Base-by-base conservation (phyloP, 2,888 invertebrate genomes). In the Poecilus cupreus region DNA sequence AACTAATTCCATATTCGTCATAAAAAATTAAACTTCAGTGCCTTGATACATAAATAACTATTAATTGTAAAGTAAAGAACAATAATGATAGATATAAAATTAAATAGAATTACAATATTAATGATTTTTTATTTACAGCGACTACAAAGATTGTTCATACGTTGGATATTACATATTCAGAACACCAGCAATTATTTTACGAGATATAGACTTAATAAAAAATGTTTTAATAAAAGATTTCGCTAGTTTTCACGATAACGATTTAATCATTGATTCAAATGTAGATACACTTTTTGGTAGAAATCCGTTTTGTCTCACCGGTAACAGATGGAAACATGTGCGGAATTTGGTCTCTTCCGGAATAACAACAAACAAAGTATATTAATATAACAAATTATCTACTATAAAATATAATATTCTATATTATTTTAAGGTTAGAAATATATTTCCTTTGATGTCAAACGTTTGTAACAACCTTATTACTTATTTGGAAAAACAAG, bases 321-420 rank as follows among this genome's bases (percentile, higher is more conserved):
- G 89, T 0, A 86, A 88, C 11, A 84, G 88, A 82, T 90, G 91
- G 91, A 89, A 89, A 80, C 86, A 88, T 1, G 85, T 90, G 1
- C 87, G 91, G 0, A 86, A 87, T 0, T 89, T 89, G 78, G 83
- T 91, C 2, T 89, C 90, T 0, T 87, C 91, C 0, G 89, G 89
- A 0, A 87, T 91, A 6, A 90, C 91, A 0, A 84, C 86, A 1
- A 87, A 87, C 8, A 88, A 90, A 49, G 88, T 89, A 85, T 43
- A n/a, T 24, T 18, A 46, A 18, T 51, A 8, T 10, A 32, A 6
- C 2, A 32, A 72, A 22, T 8, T 16, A 32, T 37, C 6, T 37
- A 13, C 4, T 57, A 16, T 32, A 37, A 16, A 3, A 3, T 1
- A 10, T 32, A 32, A 13, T n/a, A 20, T 24, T 24, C 3, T 57